Conservation (phyloP, 2,888 invertebrate species). For the Oligia latruncula region DNA sequence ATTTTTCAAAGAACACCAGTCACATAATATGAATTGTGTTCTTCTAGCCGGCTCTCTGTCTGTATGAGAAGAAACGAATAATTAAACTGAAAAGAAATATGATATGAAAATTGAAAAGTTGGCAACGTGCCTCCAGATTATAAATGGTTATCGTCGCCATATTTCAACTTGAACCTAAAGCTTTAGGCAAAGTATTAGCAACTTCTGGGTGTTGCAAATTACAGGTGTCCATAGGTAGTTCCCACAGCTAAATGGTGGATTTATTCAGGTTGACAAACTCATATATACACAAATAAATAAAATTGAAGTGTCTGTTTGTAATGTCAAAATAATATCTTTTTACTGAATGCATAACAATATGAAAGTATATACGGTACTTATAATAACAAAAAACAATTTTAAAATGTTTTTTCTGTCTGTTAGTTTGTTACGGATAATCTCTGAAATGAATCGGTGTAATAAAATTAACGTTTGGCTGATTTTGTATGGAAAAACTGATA, state of each 20-base stretch:
- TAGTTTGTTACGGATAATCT: too few species aligned
- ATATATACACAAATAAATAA: neutral
- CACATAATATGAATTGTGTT: neutral
- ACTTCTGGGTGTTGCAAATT: neutral
- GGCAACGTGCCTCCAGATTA: constrained; percentile 4
- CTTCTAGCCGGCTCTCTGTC: neutral
- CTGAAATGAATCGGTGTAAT: too few species aligned
- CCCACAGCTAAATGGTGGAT: neutral
- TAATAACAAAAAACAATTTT: too few species aligned
- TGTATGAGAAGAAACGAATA: neutral
- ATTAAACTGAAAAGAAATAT: neutral
- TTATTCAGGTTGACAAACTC: neutral
- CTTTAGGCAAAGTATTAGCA: neutral
- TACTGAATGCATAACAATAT: neutral
- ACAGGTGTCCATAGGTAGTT: neutral
- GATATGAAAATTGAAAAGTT: constrained; percentile 7
- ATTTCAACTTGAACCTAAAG: constrained; percentile 3
- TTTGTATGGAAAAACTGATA: too few species aligned
- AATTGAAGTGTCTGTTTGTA: neutral
- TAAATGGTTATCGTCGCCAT: neutral
- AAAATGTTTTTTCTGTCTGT: too few species aligned
- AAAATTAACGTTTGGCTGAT: neutral
- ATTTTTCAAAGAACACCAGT: neutral
- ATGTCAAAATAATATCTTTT: neutral
- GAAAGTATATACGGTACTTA: too few species aligned